Percentiles rank a stretch among this genome's conserved stretches.
These are phyloP conservation scores for Monarcha castaneiventris DNA, from an alignment of 2,113 vertebrate genomes.

Conservation along the genomic window DNA sequence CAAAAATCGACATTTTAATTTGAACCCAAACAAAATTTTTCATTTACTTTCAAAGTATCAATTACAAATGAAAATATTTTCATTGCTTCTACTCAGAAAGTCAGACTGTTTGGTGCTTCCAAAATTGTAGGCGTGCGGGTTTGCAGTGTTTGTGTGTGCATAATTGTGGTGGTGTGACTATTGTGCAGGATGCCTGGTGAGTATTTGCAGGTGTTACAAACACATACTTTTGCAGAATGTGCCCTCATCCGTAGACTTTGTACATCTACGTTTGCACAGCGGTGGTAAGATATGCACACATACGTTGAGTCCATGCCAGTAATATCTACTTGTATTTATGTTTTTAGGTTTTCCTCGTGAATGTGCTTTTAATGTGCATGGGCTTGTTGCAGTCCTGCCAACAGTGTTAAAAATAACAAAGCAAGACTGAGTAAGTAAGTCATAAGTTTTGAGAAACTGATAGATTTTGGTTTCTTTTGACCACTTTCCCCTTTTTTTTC, in stretches of 20 bases:
- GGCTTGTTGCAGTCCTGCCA: conserved; percentile 2
- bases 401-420: conserved; percentile 15
- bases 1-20: conserved; percentile 45
- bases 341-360: conserved; percentile 13
- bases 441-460: not conserved
- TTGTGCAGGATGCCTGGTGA: conserved; percentile 1
- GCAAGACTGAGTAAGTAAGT: not conserved
- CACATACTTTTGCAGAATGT: not conserved
- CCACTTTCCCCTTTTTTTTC: not conserved
- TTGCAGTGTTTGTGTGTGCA: not conserved
- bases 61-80: conserved; percentile 61
- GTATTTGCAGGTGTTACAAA: conserved; percentile 26
- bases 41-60: conserved; percentile 52
- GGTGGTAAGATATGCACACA: not conserved
- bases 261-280: not conserved
- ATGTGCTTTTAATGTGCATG: conserved; percentile 1
- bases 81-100: not conserved
- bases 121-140: not conserved
- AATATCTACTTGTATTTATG: not conserved
- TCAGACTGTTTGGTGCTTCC: not conserved
- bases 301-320: not conserved
- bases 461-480: not conserved
- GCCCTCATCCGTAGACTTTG: not conserved
- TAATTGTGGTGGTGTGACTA: not conserved
- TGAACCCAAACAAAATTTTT: conserved; percentile 43